Base-by-base conservation (phyloP, 2,113 vertebrate genomes). In the Rattus norvegicus region DNA sequence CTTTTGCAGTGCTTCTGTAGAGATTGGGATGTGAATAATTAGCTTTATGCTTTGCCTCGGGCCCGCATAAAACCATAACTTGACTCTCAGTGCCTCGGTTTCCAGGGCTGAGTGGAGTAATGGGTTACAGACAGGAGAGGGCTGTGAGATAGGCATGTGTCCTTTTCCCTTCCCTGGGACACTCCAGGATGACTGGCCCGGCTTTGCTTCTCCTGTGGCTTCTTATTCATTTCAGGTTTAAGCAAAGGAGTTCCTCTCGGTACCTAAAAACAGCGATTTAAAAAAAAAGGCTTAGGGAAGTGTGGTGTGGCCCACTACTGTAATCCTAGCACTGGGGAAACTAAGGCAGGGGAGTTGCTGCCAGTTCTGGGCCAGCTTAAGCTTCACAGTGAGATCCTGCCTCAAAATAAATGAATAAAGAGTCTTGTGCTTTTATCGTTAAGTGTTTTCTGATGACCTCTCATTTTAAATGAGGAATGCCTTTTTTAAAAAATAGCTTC, bases 41-140 rank as follows among this genome's bases (percentile, higher is more conserved):
- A 7, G 52, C 84, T 91, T 93, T 94, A 49, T 97, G 70, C 52
- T 33, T n/a, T 59, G 65, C 79, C 28, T 83, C 22, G 84, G 75
- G 30, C 43, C 2, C 47, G 84, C 33, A 61, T 7, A 39, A 90
- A 56, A 75, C 14, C n/a, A 39, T 84, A 2, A 2, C 59, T 43
- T 54, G 75, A 59, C 19, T 28, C 47, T 19, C 26, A 49, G 20
- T 47, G 84, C 59, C 24, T 90, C 69, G 5, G 30, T 61, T 94
- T 93, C 49, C 19, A 75, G 3, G 4, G 63, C 39, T 43, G 30
- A 47, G 90, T 67, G 22, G 17, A 67, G 36, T 73, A 61, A 17
- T 54, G 43, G 59, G 92, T 39, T 20, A 0, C 70, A 77, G 87
- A 30, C 16, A 7, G 14, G 13, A 7, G 2, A 39, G 93, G 0